Base-by-base conservation (phyloP, 2,888 invertebrate species). In the Scaptomyza cyrtandrae region DNA sequence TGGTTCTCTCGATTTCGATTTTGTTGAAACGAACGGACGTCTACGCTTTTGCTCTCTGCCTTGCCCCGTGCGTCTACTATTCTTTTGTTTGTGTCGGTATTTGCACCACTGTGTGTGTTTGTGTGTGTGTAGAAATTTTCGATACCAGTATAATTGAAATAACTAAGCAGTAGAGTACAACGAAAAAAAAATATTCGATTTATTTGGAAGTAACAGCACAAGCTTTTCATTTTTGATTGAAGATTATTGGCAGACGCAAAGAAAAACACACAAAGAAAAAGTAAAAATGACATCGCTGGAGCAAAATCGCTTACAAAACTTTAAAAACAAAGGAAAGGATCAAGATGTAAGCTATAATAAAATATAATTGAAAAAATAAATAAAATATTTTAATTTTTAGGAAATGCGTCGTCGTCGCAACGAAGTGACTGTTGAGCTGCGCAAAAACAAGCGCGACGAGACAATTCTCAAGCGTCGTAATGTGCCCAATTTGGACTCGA, bases 311-410 rank as follows among this genome's bases (percentile, higher is more conserved):
- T 95, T 97, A 94, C 96, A 96, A 93, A 96, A 95, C 93, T 98
- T 98, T 93, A 99, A 99, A 96, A 99, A 99, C 95, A 98, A 98
- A 94, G 99, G 99, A 91, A 99, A 99, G 94, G 99, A 99, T 94
- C 98, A 98, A 93, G 99, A 99, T 94, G 98, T 98, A 94, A 96
- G 97, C 95, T 13, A 16, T 3, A 13, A 13, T 14, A 10, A 9
- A 19, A n/a, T 24, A 24, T 24, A 14, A 27, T 11, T 33, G 1
- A 14, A 13, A 37, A 41, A 27, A 9, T 4, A 41, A 16, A 71
- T 24, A 35, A 29, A 29, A 31, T 1, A 43, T 29, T 44, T 65
- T 29, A 29, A 45, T 53, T 29, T 64, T 66, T 9, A 98, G 98
- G 98, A 99, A 94, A 98, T 99, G 98, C 95, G 99, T 93, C 96